These are phyloP conservation scores for Spea multiplicata DNA, from an alignment of 2,113 vertebrate genomes.

Conservation along the genomic window DNA sequence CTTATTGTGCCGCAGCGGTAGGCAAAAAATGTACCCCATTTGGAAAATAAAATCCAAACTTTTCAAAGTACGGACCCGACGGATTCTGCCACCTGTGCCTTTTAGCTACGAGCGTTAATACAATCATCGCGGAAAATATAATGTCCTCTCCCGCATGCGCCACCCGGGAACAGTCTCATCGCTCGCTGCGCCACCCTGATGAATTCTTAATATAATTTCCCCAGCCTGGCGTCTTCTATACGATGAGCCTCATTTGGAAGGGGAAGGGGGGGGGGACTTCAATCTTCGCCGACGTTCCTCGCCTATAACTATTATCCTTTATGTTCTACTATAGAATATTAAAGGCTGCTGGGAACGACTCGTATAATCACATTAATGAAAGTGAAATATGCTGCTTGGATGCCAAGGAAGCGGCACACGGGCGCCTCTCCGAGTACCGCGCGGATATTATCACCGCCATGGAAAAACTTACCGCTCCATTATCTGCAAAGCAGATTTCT, in stretches of 20 bases:
- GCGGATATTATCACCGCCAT: conserved; percentile 21
- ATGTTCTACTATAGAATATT: conserved; percentile 32
- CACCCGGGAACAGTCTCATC: neutral
- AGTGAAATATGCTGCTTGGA: conserved; percentile 37
- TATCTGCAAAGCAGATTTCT: no score
- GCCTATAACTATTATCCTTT: conserved; percentile 34
- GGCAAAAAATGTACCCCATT: no score
- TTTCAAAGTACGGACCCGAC: neutral
- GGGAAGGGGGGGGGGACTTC: neutral
- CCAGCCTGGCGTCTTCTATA: neutral
- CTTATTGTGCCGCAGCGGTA: no score
- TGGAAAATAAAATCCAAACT: no score
- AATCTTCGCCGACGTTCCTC: conserved; percentile 22
- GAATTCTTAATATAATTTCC: conserved; percentile 16
- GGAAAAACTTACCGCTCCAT: neutral
- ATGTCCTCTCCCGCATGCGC: neutral
- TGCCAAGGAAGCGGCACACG: neutral
- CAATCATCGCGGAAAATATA: neutral
- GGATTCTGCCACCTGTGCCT: neutral
- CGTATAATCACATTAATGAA: conserved; percentile 43
- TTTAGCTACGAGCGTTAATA: neutral
- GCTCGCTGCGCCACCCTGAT: neutral
- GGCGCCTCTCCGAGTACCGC: neutral
- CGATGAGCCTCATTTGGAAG: conserved; percentile 14
- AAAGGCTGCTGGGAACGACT: conserved; percentile 24